Evolutionary conservation across 2,797 vertebrate species (phyloP), one percentile per base, ranked within the genome.

Genomic region (Chlorospingus semifuscus): DNA sequence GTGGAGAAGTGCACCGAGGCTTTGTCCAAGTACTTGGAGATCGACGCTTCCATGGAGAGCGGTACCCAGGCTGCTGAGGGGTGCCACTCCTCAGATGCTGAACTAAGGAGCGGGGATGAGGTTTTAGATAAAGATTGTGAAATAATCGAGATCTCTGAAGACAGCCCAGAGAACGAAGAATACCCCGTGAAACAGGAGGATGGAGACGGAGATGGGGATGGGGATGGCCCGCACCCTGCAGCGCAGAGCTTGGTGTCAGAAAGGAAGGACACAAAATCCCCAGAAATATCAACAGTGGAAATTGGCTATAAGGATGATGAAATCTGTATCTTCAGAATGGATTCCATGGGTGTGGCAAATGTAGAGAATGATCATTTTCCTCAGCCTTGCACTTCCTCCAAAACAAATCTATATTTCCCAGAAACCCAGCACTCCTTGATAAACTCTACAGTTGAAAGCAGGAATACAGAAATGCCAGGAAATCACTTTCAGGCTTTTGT

Each of bases 1-100:
- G 99, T 99, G 81, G 99, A 99, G 96, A 99, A 99, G 94, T 99
- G 99, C 94, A 98, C 98, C 2, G 98, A 98, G 85, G 98, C 98
- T 15, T 87, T 98, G 75, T 98, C 98, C 3, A 97, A 97, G 26
- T 98, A 98, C 86, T 47, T 98, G 64, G 98, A 98, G 87, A 97
- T 97, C 17, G 98, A 98, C 1, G 96, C 96, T 27, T 92, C 97
- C 37, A 89, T 98, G 95, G 97, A 98, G 95, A 96, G 93, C 6
- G 42, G 81, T 8, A 24, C 49, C 6, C 94, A 95, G 30, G 87
- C 91, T 18, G 53, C 81, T 1, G 97, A 98, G 83, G 88, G 96
- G 3, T 98, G 98, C 79, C 97, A 98, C 3, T 97, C 97, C 8
- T 97, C 98, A 0, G 97, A 97, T 12, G 91, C 93, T 7, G 97